phyloP scores from a whole-genome alignment of 2,797 vertebrate species.

The Poeciliopsis presidionis region DNA sequence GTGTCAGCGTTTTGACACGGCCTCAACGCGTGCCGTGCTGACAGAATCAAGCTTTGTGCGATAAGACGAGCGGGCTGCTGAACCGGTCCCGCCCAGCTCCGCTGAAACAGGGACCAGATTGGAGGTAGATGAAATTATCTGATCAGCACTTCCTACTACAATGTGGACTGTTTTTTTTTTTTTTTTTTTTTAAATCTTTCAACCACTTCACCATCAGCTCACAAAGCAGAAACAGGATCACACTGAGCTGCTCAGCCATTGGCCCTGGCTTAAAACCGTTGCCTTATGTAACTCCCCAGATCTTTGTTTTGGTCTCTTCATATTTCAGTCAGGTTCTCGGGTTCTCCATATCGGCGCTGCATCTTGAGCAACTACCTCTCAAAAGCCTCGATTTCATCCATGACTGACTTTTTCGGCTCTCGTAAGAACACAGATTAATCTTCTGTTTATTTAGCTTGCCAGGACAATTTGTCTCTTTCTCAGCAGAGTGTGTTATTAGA shows the following conservation, averaged over 20 bases:
- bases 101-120: slow-evolving; percentile 53
- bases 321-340: slow-evolving; percentile 47
- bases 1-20: slow-evolving; percentile 67
- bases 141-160: slow-evolving; percentile 28
- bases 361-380: slow-evolving; percentile 59
- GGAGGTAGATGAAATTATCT: slow-evolving; percentile 38
- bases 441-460: slow-evolving; percentile 70
- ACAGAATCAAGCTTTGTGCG: slow-evolving; percentile 76
- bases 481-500: slow-evolving; percentile 60
- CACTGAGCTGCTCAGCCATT: neutral
- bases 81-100: slow-evolving; percentile 61
- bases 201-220: slow-evolving; percentile 13
- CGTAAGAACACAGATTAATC: slow-evolving; percentile 67
- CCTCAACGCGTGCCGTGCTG: slow-evolving; percentile 75
- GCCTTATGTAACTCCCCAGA: neutral
- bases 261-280: neutral
- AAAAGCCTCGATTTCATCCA: slow-evolving; percentile 66
- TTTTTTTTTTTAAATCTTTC: neutral
- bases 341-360: slow-evolving; percentile 45
- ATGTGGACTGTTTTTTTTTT: neutral
- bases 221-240: neutral
- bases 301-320: slow-evolving; percentile 36
- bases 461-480: slow-evolving; percentile 62
- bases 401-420: slow-evolving; percentile 62
- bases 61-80: slow-evolving; percentile 77